A percentile compares a stretch with the other conserved stretches of the same genome.
Conservation (phyloP, 2,888 invertebrate genomes). For the Scaptomyza flava region DNA sequence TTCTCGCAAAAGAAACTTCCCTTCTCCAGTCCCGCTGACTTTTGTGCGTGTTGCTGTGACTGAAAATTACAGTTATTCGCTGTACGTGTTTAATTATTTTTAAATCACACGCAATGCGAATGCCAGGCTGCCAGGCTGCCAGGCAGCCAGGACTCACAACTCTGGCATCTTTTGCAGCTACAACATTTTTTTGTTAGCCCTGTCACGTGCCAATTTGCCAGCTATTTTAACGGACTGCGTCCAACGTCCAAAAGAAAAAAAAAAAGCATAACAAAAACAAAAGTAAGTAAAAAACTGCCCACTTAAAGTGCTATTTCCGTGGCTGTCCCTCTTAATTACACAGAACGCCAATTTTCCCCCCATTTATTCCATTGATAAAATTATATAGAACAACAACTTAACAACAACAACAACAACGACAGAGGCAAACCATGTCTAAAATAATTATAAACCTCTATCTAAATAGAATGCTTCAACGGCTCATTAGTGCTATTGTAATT, state of each 20-base stretch:
- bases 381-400: conserved; percentile 28
- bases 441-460: too few species aligned
- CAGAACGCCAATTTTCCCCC: conserved; percentile 20
- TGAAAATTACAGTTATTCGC: conserved; percentile 79
- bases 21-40: neutral
- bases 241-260: neutral
- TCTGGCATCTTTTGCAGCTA: conserved; percentile 8
- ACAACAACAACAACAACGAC: too few species aligned
- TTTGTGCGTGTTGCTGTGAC: conserved; percentile 45
- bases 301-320: conserved; percentile 78
- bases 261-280: neutral
- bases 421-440: too few species aligned
- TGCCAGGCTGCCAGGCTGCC: conserved; percentile 17
- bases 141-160: conserved; percentile 2
- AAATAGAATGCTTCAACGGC: too few species aligned
- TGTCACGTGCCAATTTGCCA: conserved; percentile 77
- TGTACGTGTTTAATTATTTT: conserved; percentile 81
- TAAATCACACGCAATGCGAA: conserved; percentile 73
- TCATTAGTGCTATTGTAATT: too few species aligned
- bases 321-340: conserved; percentile 70
- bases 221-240: conserved; percentile 65
- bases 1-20: conserved; percentile 21
- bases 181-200: conserved; percentile 57
- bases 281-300: conserved; percentile 48
- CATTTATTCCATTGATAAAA: conserved; percentile 28